phyloP scores from a whole-genome alignment of 1,140 invertebrate genomes.

The Zaprionus kolodkinae region DNA sequence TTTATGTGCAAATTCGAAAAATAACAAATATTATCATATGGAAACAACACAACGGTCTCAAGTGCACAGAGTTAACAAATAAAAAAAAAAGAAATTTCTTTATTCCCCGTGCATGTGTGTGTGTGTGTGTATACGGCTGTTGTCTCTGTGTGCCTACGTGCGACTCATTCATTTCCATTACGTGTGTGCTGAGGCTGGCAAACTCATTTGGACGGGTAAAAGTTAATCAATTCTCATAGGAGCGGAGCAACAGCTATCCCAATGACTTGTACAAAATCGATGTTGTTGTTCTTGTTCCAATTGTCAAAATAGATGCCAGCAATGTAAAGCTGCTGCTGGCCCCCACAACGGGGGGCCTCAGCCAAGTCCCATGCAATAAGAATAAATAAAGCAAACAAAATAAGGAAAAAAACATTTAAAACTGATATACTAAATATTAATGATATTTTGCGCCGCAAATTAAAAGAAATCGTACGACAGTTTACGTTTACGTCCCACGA shows the following conservation, averaged over 20 bases:
- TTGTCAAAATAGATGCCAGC: conserved; percentile 66
- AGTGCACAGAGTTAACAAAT: conserved; percentile 20
- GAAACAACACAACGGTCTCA: conserved; percentile 3
- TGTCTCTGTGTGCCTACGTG: conserved; percentile 57
- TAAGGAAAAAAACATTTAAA: conserved; percentile 26
- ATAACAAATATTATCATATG: not conserved
- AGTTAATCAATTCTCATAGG: conserved; percentile 38
- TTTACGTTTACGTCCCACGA: conserved; percentile 42
- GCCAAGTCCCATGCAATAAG: conserved; percentile 60
- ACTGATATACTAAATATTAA: conserved; percentile 34
- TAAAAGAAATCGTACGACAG: conserved; percentile 59
- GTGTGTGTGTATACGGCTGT: conserved; percentile 46
- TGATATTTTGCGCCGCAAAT: conserved; percentile 59
- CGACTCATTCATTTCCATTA: conserved; percentile 76
- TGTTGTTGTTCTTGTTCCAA: conserved; percentile 50
- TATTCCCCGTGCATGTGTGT: conserved; percentile 47
- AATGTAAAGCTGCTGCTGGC: conserved; percentile 74
- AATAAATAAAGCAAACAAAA: conserved; percentile 31
- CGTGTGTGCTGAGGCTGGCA: conserved; percentile 54
- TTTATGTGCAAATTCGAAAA: not conserved
- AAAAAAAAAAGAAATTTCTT: conserved; percentile 43
- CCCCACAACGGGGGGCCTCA: conserved; percentile 61
- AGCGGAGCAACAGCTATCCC: conserved; percentile 44
- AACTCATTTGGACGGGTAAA: conserved; percentile 42
- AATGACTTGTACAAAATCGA: conserved; percentile 51